Evolutionary conservation across 1,140 invertebrate genomes (phyloP), one percentile per base, ranked within the genome.

Genomic region (Drosophila repleta): DNA sequence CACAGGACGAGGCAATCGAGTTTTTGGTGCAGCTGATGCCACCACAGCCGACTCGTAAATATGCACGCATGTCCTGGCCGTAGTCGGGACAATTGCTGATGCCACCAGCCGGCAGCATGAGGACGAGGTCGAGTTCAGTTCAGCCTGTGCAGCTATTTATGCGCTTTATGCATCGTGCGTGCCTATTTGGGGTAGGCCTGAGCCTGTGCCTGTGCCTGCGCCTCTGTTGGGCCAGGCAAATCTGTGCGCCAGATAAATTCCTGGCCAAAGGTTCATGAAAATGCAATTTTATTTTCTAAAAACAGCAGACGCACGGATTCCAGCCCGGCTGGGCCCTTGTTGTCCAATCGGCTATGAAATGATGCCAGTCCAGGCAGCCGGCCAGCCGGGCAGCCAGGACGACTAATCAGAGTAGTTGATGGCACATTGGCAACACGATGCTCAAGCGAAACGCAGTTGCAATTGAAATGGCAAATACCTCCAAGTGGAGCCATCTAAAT

Each of bases 281-380:
- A 89, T 89, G 84, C 84, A 89, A 89, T 89, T 89, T 89, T 89
- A 89, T 89, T 89, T 89, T 90, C 80, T 87, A 85, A 84, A 74
- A 83, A 82, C 79, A 88, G 21, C 61, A 65, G n/a, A 35, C 41
- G 13, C 67, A 60, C 49, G 37, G n/a, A 43, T 15, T 17, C 39
- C 37, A 21, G 43, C 17, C 46, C 48, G 60, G 69, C 51, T 49
- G 61, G 74, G 49, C 35, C 69, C 71, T n/a, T n/a, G 60, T 66
- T 85, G 82, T 87, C 82, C 82, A 88, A 88, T 82, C 79, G 75
- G 61, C 66, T 85, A 82, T 85, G 78, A 87, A 87, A 87, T 87
- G 83, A 87, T 82, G 83, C 81, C 60, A 67, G 68, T 7, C 69
- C 70, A n/a, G n/a, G n/a, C n/a, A n/a, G n/a, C n/a, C n/a, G n/a